Conservation (phyloP, 1,140 invertebrate genomes). For the Apocrypta bakeri region DNA sequence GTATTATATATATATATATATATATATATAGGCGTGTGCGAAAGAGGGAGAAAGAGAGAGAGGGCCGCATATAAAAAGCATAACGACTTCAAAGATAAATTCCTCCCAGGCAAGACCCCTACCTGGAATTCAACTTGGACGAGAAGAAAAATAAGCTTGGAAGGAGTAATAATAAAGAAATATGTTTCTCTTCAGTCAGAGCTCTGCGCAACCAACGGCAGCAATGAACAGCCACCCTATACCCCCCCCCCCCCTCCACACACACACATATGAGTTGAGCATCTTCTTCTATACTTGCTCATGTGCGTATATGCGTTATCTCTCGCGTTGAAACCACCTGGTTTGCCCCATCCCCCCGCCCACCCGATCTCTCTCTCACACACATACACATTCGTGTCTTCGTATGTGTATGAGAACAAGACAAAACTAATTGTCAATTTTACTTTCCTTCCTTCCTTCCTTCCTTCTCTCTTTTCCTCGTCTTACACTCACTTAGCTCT, state of each 20-base stretch:
- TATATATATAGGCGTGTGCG: conserved; percentile 46
- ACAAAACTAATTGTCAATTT: conserved; percentile 63
- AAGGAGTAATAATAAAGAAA: conserved; percentile 75
- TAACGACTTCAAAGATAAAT: conserved; percentile 68
- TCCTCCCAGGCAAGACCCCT: conserved; percentile 64
- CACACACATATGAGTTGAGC: conserved; percentile 3
- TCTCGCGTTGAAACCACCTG: conserved; percentile 63
- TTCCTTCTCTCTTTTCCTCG: conserved; percentile 3
- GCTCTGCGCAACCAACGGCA: background rate
- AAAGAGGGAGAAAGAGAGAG: conserved; percentile 26
- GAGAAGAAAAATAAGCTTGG: conserved; percentile 74
- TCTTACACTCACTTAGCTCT: background rate
- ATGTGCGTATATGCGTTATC: conserved; percentile 56
- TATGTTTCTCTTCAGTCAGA: conserved; percentile 72
- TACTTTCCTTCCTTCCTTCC: conserved; percentile 39
- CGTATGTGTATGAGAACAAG: conserved; percentile 50
- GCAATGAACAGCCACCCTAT: background rate
- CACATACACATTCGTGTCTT: too few relatives aligned
- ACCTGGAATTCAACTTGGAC: conserved; percentile 71
- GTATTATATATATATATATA: conserved; percentile 56
- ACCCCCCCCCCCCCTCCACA: background rate
- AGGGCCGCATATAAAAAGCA: conserved; percentile 63
- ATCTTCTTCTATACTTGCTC: background rate
- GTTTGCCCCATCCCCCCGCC: too few relatives aligned
- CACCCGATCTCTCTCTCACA: too few relatives aligned